Conservation (phyloP, 2,797 vertebrate species). For the Brachyrhaphis roseni region DNA sequence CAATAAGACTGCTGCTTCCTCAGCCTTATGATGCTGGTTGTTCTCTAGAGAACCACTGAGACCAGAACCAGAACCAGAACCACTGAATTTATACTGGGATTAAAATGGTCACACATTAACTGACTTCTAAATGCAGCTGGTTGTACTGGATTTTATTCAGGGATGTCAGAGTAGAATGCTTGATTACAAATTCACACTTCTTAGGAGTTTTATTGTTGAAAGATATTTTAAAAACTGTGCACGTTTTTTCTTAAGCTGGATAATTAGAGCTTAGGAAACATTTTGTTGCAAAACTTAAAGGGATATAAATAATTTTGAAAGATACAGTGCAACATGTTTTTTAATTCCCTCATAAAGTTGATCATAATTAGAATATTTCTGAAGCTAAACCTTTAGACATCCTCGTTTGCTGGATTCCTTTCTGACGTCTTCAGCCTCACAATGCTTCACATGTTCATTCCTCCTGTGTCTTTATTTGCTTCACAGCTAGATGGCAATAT, state of each 20-base stretch:
- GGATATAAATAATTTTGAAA: background rate
- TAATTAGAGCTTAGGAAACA: background rate
- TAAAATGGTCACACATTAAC: too few relatives aligned
- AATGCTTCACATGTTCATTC: constrained; percentile 1
- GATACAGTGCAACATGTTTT: background rate
- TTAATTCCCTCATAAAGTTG: background rate
- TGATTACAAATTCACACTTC: background rate
- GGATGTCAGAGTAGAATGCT: background rate
- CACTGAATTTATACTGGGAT: too few relatives aligned
- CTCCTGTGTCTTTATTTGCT: constrained; percentile 11
- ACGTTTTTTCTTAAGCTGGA: background rate
- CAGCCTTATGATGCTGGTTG: constrained; percentile 24
- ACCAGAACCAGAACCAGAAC: too few relatives aligned
- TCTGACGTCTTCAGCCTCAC: constrained; percentile 7
- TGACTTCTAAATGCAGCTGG: background rate
- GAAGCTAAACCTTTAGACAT: constrained; percentile 4
- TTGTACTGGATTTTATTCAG: too few relatives aligned
- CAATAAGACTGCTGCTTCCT: constrained; percentile 26
- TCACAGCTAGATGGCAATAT: constrained; percentile 25
- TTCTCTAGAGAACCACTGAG: too few relatives aligned
- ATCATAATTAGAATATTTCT: background rate
- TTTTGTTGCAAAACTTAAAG: background rate
- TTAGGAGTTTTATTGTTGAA: background rate
- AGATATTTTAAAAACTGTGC: background rate
- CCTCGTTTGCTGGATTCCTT: constrained; percentile 4